Conservation (phyloP, 2,888 invertebrate genomes). For the Ganaspis brasiliensis region DNA sequence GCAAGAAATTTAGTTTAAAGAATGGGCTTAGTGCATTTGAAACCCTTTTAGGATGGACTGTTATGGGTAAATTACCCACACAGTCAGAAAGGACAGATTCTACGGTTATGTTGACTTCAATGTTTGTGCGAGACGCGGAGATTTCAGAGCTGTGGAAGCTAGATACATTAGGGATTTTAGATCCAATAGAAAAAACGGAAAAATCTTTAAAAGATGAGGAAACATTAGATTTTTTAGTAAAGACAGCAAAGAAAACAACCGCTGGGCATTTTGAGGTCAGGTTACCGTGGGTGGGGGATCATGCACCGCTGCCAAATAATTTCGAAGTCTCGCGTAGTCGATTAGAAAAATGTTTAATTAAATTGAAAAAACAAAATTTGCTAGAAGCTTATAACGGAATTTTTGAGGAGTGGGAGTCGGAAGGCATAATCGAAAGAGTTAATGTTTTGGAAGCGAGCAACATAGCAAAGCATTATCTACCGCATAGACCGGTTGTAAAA, state of each 20-base stretch:
- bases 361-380: conserved; percentile 56
- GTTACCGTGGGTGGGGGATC: conserved; percentile 71
- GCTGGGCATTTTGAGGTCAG: conserved; percentile 69
- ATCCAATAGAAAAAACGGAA: too few species aligned
- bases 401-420: conserved; percentile 65
- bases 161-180: too few species aligned
- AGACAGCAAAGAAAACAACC: conserved; percentile 57
- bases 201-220: too few species aligned
- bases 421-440: conserved; percentile 66
- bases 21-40: conserved; percentile 25
- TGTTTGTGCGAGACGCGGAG: too few species aligned
- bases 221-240: too few species aligned
- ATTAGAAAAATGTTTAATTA: conserved; percentile 60
- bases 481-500: conserved; percentile 62
- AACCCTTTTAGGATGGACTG: conserved; percentile 21
- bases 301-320: conserved; percentile 66
- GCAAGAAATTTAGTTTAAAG: too few species aligned
- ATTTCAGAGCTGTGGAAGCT: too few species aligned
- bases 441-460: conserved; percentile 45
- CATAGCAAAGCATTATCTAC: conserved; percentile 50
- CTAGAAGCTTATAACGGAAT: conserved; percentile 63
- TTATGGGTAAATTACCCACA: too few species aligned
- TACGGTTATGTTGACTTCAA: too few species aligned
- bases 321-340: conserved; percentile 62
- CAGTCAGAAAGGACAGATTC: conserved; percentile 25